These are phyloP conservation scores for Spilosoma lubricipeda DNA, from an alignment of 2,888 invertebrate genomes.

Conservation along the genomic window DNA sequence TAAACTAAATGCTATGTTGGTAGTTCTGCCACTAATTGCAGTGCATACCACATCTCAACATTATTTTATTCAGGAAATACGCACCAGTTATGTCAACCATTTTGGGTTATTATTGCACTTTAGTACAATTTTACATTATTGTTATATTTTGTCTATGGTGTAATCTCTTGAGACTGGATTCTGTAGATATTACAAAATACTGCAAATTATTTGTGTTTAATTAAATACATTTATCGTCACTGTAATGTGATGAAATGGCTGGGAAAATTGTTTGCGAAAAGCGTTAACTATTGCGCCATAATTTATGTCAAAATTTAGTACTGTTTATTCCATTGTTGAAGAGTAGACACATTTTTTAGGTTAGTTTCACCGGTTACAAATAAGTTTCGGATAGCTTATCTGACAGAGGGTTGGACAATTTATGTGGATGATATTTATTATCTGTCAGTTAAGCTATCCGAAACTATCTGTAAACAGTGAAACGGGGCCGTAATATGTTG, in stretches of 20 bases:
- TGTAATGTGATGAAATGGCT: background rate
- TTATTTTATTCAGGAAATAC: conserved; percentile 32
- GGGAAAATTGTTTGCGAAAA: background rate
- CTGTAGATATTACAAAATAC: background rate
- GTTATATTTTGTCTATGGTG: background rate
- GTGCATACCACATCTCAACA: conserved; percentile 27
- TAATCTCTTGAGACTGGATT: conserved; percentile 7
- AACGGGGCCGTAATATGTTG: background rate
- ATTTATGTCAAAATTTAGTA: background rate
- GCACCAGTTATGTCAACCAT: conserved; percentile 9
- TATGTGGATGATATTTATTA: too few relatives aligned
- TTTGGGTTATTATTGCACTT: conserved; percentile 1
- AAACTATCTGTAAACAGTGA: too few relatives aligned
- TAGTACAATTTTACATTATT: conserved; percentile 1
- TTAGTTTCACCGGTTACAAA: too few relatives aligned
- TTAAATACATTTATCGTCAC: background rate
- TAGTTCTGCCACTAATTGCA: conserved; percentile 27
- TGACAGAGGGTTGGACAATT: too few relatives aligned
- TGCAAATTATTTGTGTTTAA: conserved; percentile 1
- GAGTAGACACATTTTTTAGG: background rate
- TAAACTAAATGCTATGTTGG: conserved; percentile 25
- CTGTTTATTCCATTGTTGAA: background rate
- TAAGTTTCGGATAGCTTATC: too few relatives aligned
- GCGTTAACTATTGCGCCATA: background rate
- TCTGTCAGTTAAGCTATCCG: too few relatives aligned